phyloP scores from a whole-genome alignment of 2,888 invertebrate genomes.

The Apoda limacodes region DNA sequence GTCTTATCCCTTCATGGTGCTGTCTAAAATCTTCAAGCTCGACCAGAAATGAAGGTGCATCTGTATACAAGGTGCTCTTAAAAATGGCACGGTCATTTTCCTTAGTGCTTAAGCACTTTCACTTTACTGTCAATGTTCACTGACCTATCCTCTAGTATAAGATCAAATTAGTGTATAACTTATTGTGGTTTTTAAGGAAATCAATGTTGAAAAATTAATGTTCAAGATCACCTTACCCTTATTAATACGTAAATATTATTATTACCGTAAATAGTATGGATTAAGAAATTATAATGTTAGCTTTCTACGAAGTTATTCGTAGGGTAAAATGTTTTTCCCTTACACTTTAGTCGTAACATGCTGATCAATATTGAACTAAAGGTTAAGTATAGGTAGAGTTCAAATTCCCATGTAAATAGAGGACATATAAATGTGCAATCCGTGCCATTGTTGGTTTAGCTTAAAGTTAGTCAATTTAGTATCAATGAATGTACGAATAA shows the following conservation, averaged over 20 bases:
- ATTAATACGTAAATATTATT: constrained; percentile 56
- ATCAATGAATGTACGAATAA: constrained; percentile 30
- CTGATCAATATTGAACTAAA: constrained; percentile 49
- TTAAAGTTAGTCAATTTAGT: constrained; percentile 61
- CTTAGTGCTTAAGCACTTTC: too few relatives aligned
- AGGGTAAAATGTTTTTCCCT: constrained; percentile 33
- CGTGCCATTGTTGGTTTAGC: constrained; percentile 68
- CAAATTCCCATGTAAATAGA: constrained; percentile 58
- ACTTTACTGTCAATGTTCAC: too few relatives aligned
- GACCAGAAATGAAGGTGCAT: constrained; percentile 48
- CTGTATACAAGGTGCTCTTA: constrained; percentile 34
- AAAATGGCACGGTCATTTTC: constrained; percentile 34
- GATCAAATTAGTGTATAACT: too few relatives aligned
- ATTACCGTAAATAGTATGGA: constrained; percentile 48
- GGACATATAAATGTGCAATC: constrained; percentile 60
- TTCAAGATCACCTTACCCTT: constrained; percentile 49
- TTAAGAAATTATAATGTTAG: constrained; percentile 46
- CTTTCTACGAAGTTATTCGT: constrained; percentile 5
- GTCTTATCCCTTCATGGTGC: constrained; percentile 29
- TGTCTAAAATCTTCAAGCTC: constrained; percentile 10
- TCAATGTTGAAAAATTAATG: constrained; percentile 35
- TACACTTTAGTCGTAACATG: constrained; percentile 31
- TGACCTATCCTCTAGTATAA: too few relatives aligned
- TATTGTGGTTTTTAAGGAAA: constrained; percentile 20
- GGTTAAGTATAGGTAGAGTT: constrained; percentile 39